These are phyloP conservation scores for Lasiurus borealis DNA, from an alignment of 2,113 vertebrate species.

Conservation along the genomic window DNA sequence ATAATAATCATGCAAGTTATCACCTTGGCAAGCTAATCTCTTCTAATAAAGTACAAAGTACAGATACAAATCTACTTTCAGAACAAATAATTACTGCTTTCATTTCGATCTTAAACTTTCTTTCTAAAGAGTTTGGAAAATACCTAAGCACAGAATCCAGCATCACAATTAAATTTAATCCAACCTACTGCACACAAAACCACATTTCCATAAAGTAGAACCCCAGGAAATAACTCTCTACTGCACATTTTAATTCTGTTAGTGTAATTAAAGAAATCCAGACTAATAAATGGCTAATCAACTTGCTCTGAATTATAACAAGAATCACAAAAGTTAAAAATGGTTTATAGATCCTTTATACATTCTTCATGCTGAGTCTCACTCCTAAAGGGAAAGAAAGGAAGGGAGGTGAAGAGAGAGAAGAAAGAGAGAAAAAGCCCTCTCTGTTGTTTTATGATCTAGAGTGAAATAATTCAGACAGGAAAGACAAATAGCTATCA, in stretches of 20 bases:
- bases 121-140: slow-evolving; percentile 57
- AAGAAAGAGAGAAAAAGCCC: not conserved
- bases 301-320: not conserved
- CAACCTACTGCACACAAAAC: slow-evolving; percentile 28
- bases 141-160: slow-evolving; percentile 13
- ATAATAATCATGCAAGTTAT: slow-evolving; percentile 65
- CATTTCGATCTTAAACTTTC: slow-evolving; percentile 63
- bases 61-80: slow-evolving; percentile 50
- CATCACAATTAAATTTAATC: slow-evolving; percentile 58
- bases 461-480: not conserved
- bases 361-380: not conserved
- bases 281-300: slow-evolving; percentile 40
- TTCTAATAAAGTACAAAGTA: slow-evolving; percentile 51
- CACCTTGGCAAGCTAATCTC: slow-evolving; percentile 53
- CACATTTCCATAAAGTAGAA: slow-evolving; percentile 51
- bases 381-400: not conserved
- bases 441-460: no score
- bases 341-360: not conserved
- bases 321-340: slow-evolving; percentile 27
- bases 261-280: slow-evolving; percentile 48
- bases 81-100: slow-evolving; percentile 68
- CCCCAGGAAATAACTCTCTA: slow-evolving; percentile 48
- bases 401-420: not conserved
- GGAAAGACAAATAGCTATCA: not conserved
- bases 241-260: slow-evolving; percentile 30